These are phyloP conservation scores for Penaeus vannamei DNA, from an alignment of 1,140 invertebrate genomes.

Conservation along the genomic window DNA sequence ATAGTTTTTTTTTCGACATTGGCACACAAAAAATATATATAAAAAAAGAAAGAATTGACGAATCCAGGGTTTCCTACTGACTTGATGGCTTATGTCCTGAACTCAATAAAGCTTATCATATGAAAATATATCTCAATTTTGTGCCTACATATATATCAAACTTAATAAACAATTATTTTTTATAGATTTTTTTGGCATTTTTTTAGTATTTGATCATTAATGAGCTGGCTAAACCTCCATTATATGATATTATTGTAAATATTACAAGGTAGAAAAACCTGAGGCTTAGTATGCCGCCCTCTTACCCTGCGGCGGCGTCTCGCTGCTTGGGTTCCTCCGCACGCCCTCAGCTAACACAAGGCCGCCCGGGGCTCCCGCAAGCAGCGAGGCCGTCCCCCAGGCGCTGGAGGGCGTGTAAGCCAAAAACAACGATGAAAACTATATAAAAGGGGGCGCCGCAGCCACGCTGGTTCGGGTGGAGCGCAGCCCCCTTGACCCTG, in stretches of 20 bases:
- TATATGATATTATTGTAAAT: conserved; percentile 62
- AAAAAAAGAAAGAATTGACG: neutral
- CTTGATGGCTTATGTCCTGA: conserved; percentile 54
- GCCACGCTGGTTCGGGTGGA: neutral
- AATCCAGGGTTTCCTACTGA: conserved; percentile 53
- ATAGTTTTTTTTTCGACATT: conserved; percentile 48
- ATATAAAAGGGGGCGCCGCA: conserved; percentile 20
- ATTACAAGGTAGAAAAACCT: conserved; percentile 60
- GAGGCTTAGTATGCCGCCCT: conserved; percentile 40
- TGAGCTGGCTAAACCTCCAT: conserved; percentile 66
- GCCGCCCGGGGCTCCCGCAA: neutral
- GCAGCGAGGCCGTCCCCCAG: neutral
- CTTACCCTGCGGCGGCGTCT: neutral
- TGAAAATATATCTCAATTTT: conserved; percentile 65
- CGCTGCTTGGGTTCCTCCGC: conserved; percentile 40
- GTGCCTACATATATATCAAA: conserved; percentile 59
- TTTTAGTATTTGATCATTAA: conserved; percentile 65
- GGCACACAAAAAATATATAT: conserved; percentile 55
- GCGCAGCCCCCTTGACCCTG: conserved; percentile 49
- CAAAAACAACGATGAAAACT: conserved; percentile 41
- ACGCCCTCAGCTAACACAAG: neutral
- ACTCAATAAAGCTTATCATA: conserved; percentile 63
- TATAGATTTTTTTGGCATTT: conserved; percentile 17
- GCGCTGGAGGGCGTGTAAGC: neutral
- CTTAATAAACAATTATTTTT: conserved; percentile 62